phyloP scores from a whole-genome alignment of 2,888 invertebrate genomes.

The Stramonita haemastoma region DNA sequence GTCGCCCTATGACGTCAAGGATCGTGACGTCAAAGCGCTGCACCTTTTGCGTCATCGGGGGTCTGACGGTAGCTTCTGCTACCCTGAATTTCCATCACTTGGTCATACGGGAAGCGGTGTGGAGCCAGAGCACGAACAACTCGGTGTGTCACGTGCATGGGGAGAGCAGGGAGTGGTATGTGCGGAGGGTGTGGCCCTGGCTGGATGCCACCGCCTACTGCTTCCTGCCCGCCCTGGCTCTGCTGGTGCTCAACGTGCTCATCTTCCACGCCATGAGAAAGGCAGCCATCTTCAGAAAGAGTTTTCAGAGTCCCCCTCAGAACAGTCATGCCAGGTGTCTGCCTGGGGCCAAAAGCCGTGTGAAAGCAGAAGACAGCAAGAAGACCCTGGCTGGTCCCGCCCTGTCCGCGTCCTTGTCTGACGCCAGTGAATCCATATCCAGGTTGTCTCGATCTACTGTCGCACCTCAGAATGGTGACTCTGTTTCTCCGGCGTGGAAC shows the following conservation, averaged over 20 bases:
- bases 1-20: slow-evolving; percentile 26
- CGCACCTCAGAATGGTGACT: not conserved
- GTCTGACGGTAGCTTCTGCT: slow-evolving; percentile 4
- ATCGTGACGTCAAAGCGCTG: slow-evolving; percentile 31
- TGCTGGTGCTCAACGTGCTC: slow-evolving; percentile 19
- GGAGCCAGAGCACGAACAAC: not conserved
- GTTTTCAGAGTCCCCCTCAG: not conserved
- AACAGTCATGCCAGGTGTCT: not conserved
- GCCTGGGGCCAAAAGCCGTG: not conserved
- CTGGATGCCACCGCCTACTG: slow-evolving; percentile 34
- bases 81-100: slow-evolving; percentile 23
- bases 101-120: slow-evolving; percentile 20
- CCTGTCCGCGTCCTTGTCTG: not conserved
- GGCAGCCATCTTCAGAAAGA: slow-evolving; percentile 19
- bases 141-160: not conserved
- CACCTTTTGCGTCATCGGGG: slow-evolving; percentile 32
- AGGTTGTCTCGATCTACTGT: not conserved
- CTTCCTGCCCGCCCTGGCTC: slow-evolving; percentile 11
- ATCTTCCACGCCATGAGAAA: slow-evolving; percentile 24
- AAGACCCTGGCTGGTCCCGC: not conserved
- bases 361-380: not conserved
- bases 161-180: not conserved
- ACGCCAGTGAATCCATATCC: not conserved
- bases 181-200: slow-evolving; percentile 8
- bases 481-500: not conserved